Conservation (phyloP, 2,888 invertebrate genomes). For the Lasioglossum zephyrum region DNA sequence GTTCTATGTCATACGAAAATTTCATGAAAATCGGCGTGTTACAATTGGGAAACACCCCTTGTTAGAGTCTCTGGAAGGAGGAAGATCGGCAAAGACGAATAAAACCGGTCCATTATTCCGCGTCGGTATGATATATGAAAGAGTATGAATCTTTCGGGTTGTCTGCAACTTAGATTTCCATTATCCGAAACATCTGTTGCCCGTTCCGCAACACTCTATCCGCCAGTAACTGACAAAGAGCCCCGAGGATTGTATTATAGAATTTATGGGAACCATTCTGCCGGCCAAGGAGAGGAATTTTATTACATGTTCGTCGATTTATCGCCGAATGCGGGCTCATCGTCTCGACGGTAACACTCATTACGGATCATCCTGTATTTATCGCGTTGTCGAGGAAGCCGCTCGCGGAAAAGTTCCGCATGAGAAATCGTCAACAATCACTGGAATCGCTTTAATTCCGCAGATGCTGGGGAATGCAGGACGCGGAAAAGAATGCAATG, state of each 20-base stretch:
- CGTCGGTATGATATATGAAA: not conserved
- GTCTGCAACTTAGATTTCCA: constrained; percentile 5
- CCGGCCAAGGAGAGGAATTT: not conserved
- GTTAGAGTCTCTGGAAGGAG: not conserved
- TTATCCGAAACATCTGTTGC: constrained; percentile 9
- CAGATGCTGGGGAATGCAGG: constrained; percentile 2
- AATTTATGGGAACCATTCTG: constrained; percentile 9
- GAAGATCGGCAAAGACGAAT: not conserved
- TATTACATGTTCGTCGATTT: constrained; percentile 13
- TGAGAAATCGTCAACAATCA: constrained; percentile 30
- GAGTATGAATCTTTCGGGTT: not conserved
- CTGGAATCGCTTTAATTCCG: constrained; percentile 41
- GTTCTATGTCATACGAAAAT: too few species aligned
- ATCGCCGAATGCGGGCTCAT: not conserved
- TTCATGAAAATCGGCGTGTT: too few species aligned
- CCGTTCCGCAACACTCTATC: not conserved
- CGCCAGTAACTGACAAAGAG: not conserved
- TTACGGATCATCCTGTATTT: constrained; percentile 15
- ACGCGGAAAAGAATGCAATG: not conserved
- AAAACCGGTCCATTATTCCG: constrained; percentile 1
- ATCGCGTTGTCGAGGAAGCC: constrained; percentile 24
- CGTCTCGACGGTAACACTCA: constrained; percentile 5
- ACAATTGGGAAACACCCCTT: too few species aligned
- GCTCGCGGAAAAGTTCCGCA: not conserved
- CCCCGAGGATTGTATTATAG: not conserved